Evolutionary conservation across 1,140 invertebrate species (phyloP).

Genomic region (Hylaeus volcanicus): DNA sequence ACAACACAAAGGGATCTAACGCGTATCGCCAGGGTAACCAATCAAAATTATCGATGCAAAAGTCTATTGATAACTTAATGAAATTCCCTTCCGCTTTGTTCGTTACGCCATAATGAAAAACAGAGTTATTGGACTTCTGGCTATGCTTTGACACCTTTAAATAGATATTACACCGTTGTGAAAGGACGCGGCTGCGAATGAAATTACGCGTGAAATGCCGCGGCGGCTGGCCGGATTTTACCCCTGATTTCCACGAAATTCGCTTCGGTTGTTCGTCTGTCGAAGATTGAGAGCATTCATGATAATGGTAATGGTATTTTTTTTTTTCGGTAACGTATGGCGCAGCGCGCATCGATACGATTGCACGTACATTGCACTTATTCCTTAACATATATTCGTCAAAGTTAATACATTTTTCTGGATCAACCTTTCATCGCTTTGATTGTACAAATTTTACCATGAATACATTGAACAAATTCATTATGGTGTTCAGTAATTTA

Average conservation of each 20-base stretch:
- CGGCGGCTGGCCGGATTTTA: background rate
- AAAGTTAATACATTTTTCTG: too few species aligned
- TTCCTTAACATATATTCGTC: too few species aligned
- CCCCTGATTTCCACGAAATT: slow-evolving; percentile 22
- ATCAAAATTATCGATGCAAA: background rate
- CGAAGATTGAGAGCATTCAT: too few species aligned
- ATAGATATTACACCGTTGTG: slow-evolving; percentile 17
- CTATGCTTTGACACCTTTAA: slow-evolving; percentile 44
- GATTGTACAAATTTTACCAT: too few species aligned
- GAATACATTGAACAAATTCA: too few species aligned
- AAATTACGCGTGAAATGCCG: slow-evolving; percentile 37
- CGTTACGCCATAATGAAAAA: slow-evolving; percentile 29
- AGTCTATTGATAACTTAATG: background rate
- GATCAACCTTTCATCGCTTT: too few species aligned
- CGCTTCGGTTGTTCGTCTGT: background rate
- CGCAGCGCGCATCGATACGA: too few species aligned
- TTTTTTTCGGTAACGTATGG: background rate
- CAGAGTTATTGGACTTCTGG: slow-evolving; percentile 35
- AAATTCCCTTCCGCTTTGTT: slow-evolving; percentile 22
- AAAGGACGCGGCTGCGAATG: slow-evolving; percentile 12
- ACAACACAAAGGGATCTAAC: too few species aligned
- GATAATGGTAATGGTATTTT: background rate
- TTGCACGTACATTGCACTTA: too few species aligned
- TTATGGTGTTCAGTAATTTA: too few species aligned
- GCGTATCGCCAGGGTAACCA: too few species aligned